These are phyloP conservation scores for Nannospalax galili DNA, from an alignment of 2,113 vertebrate genomes.

Conservation along the genomic window DNA sequence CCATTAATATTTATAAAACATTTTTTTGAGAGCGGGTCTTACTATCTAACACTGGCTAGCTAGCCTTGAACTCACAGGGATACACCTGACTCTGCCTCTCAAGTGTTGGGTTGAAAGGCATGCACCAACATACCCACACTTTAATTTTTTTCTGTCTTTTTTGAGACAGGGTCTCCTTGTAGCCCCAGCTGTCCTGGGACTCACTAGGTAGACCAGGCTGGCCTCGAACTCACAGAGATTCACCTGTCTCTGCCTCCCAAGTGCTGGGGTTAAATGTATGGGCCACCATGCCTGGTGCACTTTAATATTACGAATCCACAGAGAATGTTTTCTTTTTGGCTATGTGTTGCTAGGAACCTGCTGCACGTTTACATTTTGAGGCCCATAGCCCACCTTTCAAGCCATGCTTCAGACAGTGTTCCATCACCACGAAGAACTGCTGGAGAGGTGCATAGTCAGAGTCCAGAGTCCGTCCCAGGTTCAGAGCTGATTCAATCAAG, in stretches of 20 bases:
- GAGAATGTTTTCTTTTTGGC: not conserved
- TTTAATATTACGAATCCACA: not conserved
- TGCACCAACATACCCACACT: not conserved
- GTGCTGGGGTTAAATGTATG: not conserved
- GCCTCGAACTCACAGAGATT: not conserved
- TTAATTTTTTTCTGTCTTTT: no score
- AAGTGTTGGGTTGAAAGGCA: not conserved
- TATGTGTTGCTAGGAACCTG: not conserved
- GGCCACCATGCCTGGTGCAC: not conserved
- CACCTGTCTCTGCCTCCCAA: not conserved
- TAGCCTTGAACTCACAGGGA: not conserved
- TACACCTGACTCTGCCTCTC: not conserved
- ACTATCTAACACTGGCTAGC: not conserved
- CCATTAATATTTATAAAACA: not conserved
- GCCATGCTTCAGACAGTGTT: constrained; percentile 98
- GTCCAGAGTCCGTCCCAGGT: constrained; percentile 96
- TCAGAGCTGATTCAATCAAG: constrained; percentile 96
- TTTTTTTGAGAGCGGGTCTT: not conserved
- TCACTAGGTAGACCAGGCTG: no score
- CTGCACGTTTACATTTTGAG: not conserved
- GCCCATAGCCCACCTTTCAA: constrained; percentile 91
- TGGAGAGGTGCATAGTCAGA: constrained; percentile 98
- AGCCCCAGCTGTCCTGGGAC: no score
- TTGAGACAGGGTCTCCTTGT: no score
- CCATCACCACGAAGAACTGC: constrained; percentile 99